Percentiles rank a stretch among this genome's conserved stretches.
These are phyloP conservation scores for Platycheirus rosarum DNA, from an alignment of 2,888 invertebrate species.

Conservation along the genomic window DNA sequence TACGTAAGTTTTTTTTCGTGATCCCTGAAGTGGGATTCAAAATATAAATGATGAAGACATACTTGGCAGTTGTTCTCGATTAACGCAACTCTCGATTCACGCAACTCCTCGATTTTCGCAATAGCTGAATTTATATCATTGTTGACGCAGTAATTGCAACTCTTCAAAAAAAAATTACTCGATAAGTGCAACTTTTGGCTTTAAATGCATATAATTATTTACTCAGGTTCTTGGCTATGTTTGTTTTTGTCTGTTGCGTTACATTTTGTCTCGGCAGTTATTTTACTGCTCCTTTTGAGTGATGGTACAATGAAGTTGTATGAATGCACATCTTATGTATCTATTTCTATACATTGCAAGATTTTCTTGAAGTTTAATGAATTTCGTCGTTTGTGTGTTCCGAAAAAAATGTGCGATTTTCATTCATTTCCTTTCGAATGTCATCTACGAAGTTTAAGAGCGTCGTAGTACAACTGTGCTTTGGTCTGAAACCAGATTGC, in stretches of 20 bases:
- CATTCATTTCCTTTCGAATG: no score
- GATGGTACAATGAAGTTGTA: slow-evolving; percentile 17
- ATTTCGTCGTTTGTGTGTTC: no score
- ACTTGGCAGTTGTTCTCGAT: slow-evolving; percentile 13
- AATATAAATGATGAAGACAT: neutral
- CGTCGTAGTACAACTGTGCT: no score
- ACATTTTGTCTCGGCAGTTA: slow-evolving; percentile 18
- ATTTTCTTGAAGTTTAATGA: no score
- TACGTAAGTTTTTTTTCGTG: neutral
- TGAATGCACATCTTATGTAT: neutral
- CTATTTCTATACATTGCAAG: no score
- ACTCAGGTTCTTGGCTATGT: slow-evolving; percentile 18
- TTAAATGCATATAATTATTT: slow-evolving; percentile 9
- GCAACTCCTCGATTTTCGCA: slow-evolving; percentile 40
- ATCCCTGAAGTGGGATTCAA: slow-evolving; percentile 9
- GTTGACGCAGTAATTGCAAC: neutral
- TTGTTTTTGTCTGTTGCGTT: slow-evolving; percentile 9
- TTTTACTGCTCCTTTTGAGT: slow-evolving; percentile 11
- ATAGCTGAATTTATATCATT: slow-evolving; percentile 4
- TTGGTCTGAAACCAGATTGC: no score
- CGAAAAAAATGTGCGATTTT: no score
- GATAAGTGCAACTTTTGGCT: neutral
- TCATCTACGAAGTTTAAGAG: no score
- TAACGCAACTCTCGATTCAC: slow-evolving; percentile 32
- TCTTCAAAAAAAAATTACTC: neutral